Percentiles rank a stretch among this genome's conserved stretches.
These are phyloP conservation scores for Hylomyscus alleni DNA, from an alignment of 2,797 vertebrate genomes.

Conservation along the genomic window DNA sequence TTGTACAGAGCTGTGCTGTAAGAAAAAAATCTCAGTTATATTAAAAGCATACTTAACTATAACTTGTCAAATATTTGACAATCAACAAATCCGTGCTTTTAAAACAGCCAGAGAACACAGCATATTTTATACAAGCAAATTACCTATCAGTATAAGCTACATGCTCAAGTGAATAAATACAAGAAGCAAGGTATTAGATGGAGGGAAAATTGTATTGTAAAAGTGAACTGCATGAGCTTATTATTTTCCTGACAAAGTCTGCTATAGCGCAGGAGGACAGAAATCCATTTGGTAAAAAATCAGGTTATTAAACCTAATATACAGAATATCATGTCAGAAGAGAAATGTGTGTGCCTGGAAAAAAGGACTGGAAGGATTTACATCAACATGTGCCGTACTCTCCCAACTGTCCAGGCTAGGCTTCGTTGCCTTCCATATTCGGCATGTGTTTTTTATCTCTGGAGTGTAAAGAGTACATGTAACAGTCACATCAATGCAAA, in stretches of 20 bases:
- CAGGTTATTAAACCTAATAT: conserved; percentile 26
- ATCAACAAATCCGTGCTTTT: conserved; percentile 70
- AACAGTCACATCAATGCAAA: conserved; percentile 8
- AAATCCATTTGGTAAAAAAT: conserved; percentile 57
- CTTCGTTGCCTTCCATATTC: not conserved
- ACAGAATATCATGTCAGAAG: conserved; percentile 56
- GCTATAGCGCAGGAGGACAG: conserved; percentile 22
- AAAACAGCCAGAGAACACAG: conserved; percentile 67
- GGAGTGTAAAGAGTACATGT: not conserved
- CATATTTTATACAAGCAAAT: conserved; percentile 71
- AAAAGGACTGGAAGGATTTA: conserved; percentile 51
- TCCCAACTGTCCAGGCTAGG: not conserved
- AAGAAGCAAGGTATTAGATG: conserved; percentile 52
- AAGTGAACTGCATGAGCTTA: conserved; percentile 42
- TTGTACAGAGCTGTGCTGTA: not conserved
- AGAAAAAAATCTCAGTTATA: conserved; percentile 59
- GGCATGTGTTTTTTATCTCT: conserved; percentile 20
- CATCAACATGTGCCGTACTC: not conserved
- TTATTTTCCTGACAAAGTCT: conserved; percentile 60
- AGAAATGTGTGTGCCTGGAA: not conserved
- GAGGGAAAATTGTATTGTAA: conserved; percentile 40
- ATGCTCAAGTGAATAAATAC: conserved; percentile 63
- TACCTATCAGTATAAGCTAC: conserved; percentile 45
- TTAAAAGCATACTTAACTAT: conserved; percentile 72
- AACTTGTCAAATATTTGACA: conserved; percentile 69